Evolutionary conservation across 2,797 vertebrate species (phyloP).

Genomic region (Amblyraja radiata): DNA sequence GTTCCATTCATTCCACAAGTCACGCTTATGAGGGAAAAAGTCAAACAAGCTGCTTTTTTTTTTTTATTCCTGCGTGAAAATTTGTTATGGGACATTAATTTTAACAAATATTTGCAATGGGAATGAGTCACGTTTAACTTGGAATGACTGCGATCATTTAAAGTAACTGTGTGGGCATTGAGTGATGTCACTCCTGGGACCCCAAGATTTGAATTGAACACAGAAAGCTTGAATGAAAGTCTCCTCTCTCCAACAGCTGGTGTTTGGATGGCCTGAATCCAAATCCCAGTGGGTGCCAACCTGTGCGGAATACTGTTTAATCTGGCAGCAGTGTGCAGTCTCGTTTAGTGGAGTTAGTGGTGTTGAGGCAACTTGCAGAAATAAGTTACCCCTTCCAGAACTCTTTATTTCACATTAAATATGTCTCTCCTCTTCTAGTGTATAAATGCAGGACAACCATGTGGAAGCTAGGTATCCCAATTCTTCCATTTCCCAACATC

Average conservation of each 20-base stretch:
- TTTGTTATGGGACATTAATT: background rate
- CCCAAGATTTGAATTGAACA: background rate
- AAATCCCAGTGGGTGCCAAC: background rate
- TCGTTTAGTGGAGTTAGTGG: background rate
- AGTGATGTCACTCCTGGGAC: background rate
- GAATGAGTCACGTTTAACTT: background rate
- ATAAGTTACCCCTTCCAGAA: background rate
- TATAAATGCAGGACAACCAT: background rate
- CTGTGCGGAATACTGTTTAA: background rate
- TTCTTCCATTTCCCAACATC: background rate
- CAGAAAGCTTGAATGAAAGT: conserved; percentile 20
- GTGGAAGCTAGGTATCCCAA: background rate
- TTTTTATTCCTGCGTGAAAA: background rate
- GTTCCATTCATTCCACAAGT: background rate
- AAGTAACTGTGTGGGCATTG: conserved; percentile 6
- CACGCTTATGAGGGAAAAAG: background rate
- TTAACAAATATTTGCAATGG: conserved; percentile 20
- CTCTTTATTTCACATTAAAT: background rate
- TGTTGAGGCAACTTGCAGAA: background rate
- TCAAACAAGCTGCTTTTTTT: background rate
- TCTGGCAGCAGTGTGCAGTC: background rate
- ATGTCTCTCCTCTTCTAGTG: background rate
- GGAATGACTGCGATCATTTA: conserved; percentile 1
- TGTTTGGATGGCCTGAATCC: background rate
- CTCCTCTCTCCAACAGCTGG: conserved; percentile 3